Evolutionary conservation across 2,797 vertebrate genomes (phyloP).

Genomic region (Esox lucius): DNA sequence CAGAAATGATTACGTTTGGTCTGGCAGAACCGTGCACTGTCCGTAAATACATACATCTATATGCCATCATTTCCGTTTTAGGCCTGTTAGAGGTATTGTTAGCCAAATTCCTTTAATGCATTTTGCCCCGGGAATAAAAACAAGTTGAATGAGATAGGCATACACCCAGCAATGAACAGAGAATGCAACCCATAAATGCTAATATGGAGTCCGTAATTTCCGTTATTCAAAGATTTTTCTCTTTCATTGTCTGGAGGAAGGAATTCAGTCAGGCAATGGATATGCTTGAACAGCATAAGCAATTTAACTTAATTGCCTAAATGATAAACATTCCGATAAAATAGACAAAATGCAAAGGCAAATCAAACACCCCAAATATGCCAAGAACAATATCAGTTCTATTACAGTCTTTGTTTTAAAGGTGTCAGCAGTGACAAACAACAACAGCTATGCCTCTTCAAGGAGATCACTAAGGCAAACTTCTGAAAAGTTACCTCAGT

Average conservation of each 20-base stretch:
- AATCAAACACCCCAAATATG: neutral
- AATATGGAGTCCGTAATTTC: no score
- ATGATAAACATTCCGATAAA: neutral
- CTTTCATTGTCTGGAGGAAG: no score
- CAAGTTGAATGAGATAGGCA: conserved; percentile 4
- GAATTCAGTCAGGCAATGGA: neutral
- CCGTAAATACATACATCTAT: conserved; percentile 54
- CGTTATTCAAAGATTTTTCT: neutral
- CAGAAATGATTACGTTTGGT: conserved; percentile 41
- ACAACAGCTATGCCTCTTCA: neutral
- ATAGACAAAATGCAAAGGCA: neutral
- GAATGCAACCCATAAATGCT: neutral
- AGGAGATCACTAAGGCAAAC: conserved; percentile 30
- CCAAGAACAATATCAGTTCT: neutral
- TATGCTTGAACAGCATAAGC: neutral
- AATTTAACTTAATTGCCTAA: neutral
- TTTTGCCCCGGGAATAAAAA: conserved; percentile 1
- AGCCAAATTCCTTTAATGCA: conserved; percentile 31
- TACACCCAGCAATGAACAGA: neutral
- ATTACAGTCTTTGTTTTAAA: neutral
- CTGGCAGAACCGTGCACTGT: conserved; percentile 18
- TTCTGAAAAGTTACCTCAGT: conserved; percentile 46
- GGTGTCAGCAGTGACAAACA: neutral
- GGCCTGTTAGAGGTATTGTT: conserved; percentile 22
- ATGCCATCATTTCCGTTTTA: conserved; percentile 44